Percentiles rank a stretch among this genome's conserved stretches.
Evolutionary conservation across 2,113 vertebrate genomes (phyloP).

Genomic region (Colius striatus): DNA sequence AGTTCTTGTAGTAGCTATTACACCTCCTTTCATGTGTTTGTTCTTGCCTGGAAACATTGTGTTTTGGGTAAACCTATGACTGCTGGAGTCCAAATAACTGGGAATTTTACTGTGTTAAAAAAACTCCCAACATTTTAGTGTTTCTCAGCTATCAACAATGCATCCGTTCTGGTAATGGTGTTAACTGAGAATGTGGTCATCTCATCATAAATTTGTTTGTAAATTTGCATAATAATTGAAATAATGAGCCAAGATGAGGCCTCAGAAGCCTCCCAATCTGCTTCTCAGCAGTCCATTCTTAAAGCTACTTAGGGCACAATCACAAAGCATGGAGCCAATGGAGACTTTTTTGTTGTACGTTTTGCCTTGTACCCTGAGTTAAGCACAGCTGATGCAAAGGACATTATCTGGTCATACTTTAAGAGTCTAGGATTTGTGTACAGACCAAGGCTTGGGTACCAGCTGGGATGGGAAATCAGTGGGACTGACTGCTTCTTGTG

Average conservation of each 20-base stretch:
- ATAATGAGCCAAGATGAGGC: background rate
- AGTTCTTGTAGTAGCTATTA: background rate
- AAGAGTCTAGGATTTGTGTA: background rate
- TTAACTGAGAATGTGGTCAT: background rate
- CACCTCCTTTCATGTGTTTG: accelerated
- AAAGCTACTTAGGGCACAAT: background rate
- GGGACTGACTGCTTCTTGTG: background rate
- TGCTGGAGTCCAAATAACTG: background rate
- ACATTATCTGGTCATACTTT: background rate
- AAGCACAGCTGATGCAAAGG: background rate
- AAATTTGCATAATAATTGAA: background rate
- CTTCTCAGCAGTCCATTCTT: background rate
- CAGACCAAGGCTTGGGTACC: background rate
- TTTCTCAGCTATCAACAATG: background rate
- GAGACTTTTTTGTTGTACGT: background rate
- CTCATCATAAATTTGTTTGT: background rate
- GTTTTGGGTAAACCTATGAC: background rate
- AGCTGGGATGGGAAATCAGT: background rate
- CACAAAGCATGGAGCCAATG: accelerated
- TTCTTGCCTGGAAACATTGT: background rate
- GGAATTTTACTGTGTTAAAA: background rate
- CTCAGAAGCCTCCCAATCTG: background rate
- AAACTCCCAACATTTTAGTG: background rate
- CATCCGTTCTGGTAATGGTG: background rate
- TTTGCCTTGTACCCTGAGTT: background rate